Evolutionary conservation across 2,888 invertebrate species (phyloP), one percentile per base, ranked within the genome.

Genomic region (Nemotelus pantherinus): DNA sequence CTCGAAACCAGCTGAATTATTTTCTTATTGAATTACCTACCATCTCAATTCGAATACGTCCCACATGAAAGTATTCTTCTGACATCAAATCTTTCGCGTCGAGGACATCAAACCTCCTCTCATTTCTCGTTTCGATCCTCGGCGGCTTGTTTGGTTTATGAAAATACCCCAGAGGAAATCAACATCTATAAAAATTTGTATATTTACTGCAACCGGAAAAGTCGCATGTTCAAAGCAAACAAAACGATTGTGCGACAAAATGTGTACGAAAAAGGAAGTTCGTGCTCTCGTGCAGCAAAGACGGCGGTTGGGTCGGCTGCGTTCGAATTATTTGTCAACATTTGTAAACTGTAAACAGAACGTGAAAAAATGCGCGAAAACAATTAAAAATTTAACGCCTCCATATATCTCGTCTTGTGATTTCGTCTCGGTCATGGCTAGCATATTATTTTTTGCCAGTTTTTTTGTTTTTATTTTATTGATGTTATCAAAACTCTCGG

Each of bases 231-330:
- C 72, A 78, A 76, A 60, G 78, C 77, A 65, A 74, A 70, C 78
- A 63, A 10, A 63, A 7, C 10, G 7, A 41, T n/a, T 9, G 45
- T 48, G 55, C 57, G 72, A 77, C 76, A 68, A 74, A 80, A 81
- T 81, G 81, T 81, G 81, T 81, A 25, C 25, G 81, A 81, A 81
- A 81, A 81, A 81, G 81, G 81, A 81, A 81, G 81, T 81, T 80
- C 72, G 78, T 45, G 77, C 57, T 10, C 10, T 57, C 57, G 57
- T 10, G 10, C 58, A 76, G 78, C 60, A 80, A 77, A 68, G 80
- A 80, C 67, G 79, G 79, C 80, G 76, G 39, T 53, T 9, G 25
- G 2, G 48, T 9, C 63, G 72, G 10, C 47, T 25, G 58, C 4
- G 25, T 10, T 3, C 25, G 57, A 25, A 44, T 45, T 25, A 10